These are phyloP conservation scores for Craseonycteris thonglongyai DNA, from an alignment of 2,113 vertebrate species.

Conservation along the genomic window DNA sequence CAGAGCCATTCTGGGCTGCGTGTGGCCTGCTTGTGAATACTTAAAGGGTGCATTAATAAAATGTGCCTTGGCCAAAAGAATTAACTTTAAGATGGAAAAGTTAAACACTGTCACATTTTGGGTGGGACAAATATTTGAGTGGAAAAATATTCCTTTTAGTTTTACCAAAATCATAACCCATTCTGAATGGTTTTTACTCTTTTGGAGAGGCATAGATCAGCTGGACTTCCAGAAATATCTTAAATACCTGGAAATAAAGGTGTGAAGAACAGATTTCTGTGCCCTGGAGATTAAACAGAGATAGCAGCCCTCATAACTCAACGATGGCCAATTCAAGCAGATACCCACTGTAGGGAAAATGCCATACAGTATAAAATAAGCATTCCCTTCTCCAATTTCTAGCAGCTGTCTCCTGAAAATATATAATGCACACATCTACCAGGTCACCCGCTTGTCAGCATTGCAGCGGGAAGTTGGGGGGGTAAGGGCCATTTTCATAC, in stretches of 20 bases:
- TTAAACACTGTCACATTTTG: neutral
- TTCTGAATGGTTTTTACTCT: neutral
- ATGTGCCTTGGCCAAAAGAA: neutral
- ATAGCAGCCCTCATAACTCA: constrained; percentile 47
- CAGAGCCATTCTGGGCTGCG: too few species aligned
- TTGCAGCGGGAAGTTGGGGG: constrained; percentile 28
- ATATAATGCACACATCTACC: constrained; percentile 49
- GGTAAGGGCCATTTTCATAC: constrained; percentile 23
- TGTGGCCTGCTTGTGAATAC: too few species aligned
- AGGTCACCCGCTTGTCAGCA: constrained; percentile 47
- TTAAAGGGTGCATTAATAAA: neutral
- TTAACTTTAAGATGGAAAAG: neutral
- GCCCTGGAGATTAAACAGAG: constrained; percentile 42
- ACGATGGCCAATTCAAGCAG: neutral
- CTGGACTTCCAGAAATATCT: neutral
- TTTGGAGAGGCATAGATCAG: neutral
- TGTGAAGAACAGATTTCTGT: constrained; percentile 18
- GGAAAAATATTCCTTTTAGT: neutral
- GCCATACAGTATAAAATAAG: neutral
- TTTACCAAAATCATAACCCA: neutral
- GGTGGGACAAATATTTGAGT: neutral
- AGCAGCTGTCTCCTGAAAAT: constrained; percentile 34
- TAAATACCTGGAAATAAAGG: constrained; percentile 22
- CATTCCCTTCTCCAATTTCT: constrained; percentile 7
- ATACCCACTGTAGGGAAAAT: constrained; percentile 13